A percentile compares a stretch with the other conserved stretches of the same genome.
Evolutionary conservation across 2,888 invertebrate genomes (phyloP).

Genomic region (Parascotia fuliginaria): DNA sequence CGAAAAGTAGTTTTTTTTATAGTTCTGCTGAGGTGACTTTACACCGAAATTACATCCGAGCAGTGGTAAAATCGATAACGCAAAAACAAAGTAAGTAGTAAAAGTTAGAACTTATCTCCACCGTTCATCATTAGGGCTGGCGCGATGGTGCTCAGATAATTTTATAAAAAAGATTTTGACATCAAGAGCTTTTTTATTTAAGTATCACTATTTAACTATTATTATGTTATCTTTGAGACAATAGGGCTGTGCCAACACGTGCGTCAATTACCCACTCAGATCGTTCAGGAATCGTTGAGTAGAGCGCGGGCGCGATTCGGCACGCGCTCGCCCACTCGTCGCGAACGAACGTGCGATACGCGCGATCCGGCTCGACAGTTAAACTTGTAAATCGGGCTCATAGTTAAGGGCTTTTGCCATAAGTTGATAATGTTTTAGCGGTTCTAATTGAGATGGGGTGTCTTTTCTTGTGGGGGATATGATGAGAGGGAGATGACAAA

Average conservation of each 20-base stretch:
- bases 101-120: neutral
- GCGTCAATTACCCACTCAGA: conserved; percentile 64
- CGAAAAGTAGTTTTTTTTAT: no score
- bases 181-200: conserved; percentile 27
- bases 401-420: conserved; percentile 28
- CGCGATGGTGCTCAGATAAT: neutral
- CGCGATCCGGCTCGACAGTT: conserved; percentile 48
- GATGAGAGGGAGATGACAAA: neutral
- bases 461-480: conserved; percentile 23
- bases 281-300: conserved; percentile 43
- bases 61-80: no score
- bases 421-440: conserved; percentile 42
- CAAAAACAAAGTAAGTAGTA: neutral
- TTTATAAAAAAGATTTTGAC: conserved; percentile 6
- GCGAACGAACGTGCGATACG: conserved; percentile 42
- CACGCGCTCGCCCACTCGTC: conserved; percentile 59
- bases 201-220: conserved; percentile 33
- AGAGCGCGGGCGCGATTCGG: conserved; percentile 59
- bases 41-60: no score
- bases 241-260: conserved; percentile 55
- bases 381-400: conserved; percentile 38
- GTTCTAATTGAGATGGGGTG: conserved; percentile 35
- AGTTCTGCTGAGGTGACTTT: no score
- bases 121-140: neutral
- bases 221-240: conserved; percentile 48